Evolutionary conservation across 2,113 vertebrate genomes (phyloP), one percentile per base, ranked within the genome.

Genomic region (Dissostichus mawsoni): DNA sequence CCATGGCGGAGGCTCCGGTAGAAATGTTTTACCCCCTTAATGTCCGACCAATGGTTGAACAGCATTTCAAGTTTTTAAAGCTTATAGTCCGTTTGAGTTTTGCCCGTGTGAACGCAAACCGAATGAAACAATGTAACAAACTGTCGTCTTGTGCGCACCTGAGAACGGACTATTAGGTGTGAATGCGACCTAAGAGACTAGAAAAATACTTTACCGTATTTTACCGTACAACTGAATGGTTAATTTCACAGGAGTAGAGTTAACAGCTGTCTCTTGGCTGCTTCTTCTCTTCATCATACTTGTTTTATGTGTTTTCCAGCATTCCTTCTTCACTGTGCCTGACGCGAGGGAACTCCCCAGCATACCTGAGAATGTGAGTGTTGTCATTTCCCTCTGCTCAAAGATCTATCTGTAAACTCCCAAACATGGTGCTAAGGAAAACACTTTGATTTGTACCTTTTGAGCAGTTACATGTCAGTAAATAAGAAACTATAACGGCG

Each of bases 291-390:
- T 3, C 3, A 8, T 4, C 17, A 36, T 14, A 25, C 16, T 53
- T 70, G 4, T 71, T 44, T 68, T 84, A 17, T 80, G 6, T 83
- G 44, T 2, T 29, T 29, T 88, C 17, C 79, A 99, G 98, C 97
- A 99, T 94, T 97, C 96, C 80, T 98, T 96, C 89, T 99, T 99
- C 87, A 98, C 96, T 78, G 98, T 97, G 94, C 98, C 98, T 93
- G 97, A 99, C 92, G 91, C 67, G 66, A 96, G 95, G 92, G 96
- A 98, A 75, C 97, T 99, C 86, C 98, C 98, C 69, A 98, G 96
- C 90, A 99, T 99, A 84, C 98, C 98, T 29, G 98, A 99, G 94
- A 99, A 98, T 81, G 98, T 99, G 87, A 98, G 98, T 97, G 90
- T 50, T 66, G 3, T 56, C 4, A n/a, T 65, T 47, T 67, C 45